phyloP scores from a whole-genome alignment of 2,888 invertebrate genomes.

The Uloborus plumipes region DNA sequence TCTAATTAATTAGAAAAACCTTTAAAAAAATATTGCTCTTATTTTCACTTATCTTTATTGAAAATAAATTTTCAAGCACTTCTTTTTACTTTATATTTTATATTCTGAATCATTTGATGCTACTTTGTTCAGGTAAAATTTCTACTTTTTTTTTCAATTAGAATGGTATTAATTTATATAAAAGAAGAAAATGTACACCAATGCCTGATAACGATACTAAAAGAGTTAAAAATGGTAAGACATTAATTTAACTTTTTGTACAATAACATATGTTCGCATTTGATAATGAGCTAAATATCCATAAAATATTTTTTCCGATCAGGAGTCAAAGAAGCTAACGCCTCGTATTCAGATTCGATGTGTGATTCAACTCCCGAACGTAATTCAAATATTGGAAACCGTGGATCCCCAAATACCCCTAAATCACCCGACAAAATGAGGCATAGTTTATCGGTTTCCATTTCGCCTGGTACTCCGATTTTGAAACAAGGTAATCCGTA shows the following conservation, averaged over 20 bases:
- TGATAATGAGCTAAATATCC: too few species aligned
- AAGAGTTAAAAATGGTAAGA: conserved; percentile 46
- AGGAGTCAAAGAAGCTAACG: not conserved
- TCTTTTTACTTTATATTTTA: too few species aligned
- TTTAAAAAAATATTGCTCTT: too few species aligned
- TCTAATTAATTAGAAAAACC: too few species aligned
- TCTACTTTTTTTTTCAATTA: conserved; percentile 22
- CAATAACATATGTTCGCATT: too few species aligned
- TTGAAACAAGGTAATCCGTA: conserved; percentile 63
- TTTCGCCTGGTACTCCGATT: conserved; percentile 57
- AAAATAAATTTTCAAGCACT: too few species aligned
- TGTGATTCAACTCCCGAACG: not conserved
- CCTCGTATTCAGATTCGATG: not conserved
- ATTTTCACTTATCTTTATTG: too few species aligned
- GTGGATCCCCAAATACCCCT: conserved; percentile 3
- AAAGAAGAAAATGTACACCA: conserved; percentile 14
- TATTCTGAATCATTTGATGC: too few species aligned
- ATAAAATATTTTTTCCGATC: conserved; percentile 7
- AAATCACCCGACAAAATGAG: not conserved
- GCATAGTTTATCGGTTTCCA: conserved; percentile 44
- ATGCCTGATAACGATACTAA: conserved; percentile 26
- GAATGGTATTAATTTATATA: conserved; percentile 31
- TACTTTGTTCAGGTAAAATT: not conserved
- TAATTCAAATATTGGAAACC: too few species aligned
- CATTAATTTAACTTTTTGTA: not conserved